Base-by-base conservation (phyloP, 2,888 invertebrate genomes). In the Punctoribates punctum region DNA sequence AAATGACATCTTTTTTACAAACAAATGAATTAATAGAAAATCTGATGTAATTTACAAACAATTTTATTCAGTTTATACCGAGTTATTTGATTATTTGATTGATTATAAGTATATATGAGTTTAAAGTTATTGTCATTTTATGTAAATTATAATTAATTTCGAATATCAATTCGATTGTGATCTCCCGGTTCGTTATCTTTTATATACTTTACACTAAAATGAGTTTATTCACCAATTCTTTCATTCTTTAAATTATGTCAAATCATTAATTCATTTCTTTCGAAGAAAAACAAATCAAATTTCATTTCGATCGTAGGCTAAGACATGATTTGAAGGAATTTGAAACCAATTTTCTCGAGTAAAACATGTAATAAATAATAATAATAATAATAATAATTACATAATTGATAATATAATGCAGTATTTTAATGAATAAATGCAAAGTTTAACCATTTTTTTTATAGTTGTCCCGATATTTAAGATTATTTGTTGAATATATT, bases 161-260 rank as follows among this genome's bases (percentile, higher is more conserved):
- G 15, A 70, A 42, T 20, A 29, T 42, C 42, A 5, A 70, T 70
- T 23, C n/a, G 6, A 15, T 42, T 70, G 70, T 70, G 70, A 70
- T 70, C 70, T 70, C 70, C 70, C 70, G 70, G 70, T 70, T 70
- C 42, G 70, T 70, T 70, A 70, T 38, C 70, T 70, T 70, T 70
- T 70, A 46, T 70, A 70, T 23, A 70, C 17, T 23, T 20, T 42
- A 20, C 20, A 11, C 38, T 15, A 17, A 62, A 34, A 15, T 42
- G 1, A 70, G 27, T 70, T 70, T 70, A 17, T 13, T 23, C 29
- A 29, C 70, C n/a, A 38, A 42, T 70, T 70, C 17, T 65, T 38
- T 42, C 23, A 70, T 42, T 42, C 17, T 70, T 70, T 70, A 70
- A 70, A 46, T 70, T 70, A 70, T 70, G 70, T 70, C 38, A 70